A percentile compares a stretch with the other conserved stretches of the same genome.
Conservation (phyloP, 2,113 vertebrate species). For the Zeus faber region DNA sequence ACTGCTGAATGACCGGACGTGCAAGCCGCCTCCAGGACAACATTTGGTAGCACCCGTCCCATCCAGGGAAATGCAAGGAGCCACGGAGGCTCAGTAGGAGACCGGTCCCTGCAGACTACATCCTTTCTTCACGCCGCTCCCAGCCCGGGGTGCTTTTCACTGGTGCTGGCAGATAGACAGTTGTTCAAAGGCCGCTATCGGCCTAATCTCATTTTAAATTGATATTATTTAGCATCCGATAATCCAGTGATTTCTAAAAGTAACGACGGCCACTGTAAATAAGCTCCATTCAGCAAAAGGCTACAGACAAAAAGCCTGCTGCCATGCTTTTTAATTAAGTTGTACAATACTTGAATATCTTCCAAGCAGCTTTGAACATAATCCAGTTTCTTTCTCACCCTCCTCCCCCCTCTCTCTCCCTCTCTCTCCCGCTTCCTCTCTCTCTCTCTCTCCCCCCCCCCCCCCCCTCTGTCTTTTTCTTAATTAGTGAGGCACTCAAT, state of each 20-base stretch:
- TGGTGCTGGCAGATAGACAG: conserved; percentile 1
- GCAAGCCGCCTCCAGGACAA: neutral
- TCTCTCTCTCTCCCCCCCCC: conserved; percentile 3
- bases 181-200: conserved; percentile 10
- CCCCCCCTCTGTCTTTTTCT: conserved; percentile 1
- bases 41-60: no score
- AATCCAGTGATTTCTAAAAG: conserved; percentile 15
- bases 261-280: conserved; percentile 17
- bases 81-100: neutral
- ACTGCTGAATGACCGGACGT: neutral
- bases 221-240: conserved; percentile 4
- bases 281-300: conserved; percentile 15
- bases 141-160: neutral
- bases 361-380: conserved; percentile 54
- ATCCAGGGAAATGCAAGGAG: conserved; percentile 1
- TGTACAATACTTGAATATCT: conserved; percentile 48
- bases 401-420: neutral
- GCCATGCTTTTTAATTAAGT: conserved; percentile 54
- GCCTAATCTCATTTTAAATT: conserved; percentile 7
- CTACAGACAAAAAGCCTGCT: conserved; percentile 26
- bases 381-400: conserved; percentile 33
- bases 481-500: conserved; percentile 29
- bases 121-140: conserved; percentile 1
- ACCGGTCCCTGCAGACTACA: neutral
- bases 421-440: conserved; percentile 15